A percentile compares a stretch with the other conserved stretches of the same genome.
Evolutionary conservation across 2,888 invertebrate genomes (phyloP).

Genomic region (Oscheius sp.): DNA sequence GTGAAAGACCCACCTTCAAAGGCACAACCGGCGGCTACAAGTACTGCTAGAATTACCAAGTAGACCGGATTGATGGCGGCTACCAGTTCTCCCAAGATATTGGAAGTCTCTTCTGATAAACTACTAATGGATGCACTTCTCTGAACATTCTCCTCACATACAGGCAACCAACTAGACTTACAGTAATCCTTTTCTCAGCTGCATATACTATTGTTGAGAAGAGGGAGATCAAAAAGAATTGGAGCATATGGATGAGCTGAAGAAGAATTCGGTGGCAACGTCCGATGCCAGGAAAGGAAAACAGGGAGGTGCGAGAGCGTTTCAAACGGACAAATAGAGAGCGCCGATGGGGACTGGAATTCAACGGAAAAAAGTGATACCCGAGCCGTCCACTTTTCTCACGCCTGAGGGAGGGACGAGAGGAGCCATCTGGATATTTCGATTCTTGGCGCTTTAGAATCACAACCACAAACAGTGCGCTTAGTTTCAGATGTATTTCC

Average conservation of each 20-base stretch:
- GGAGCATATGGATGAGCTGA: not conserved
- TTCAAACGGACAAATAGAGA: slow-evolving; percentile 14
- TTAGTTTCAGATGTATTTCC: too few species aligned
- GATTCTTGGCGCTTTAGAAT: too few species aligned
- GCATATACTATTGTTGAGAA: not conserved
- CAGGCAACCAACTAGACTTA: not conserved
- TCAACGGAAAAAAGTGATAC: slow-evolving; percentile 22
- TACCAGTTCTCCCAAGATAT: slow-evolving; percentile 31
- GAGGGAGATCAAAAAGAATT: not conserved
- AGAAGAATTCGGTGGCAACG: not conserved
- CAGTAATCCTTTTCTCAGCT: slow-evolving; percentile 12
- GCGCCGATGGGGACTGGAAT: slow-evolving; percentile 19
- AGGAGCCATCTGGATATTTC: too few species aligned
- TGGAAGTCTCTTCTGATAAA: slow-evolving; percentile 29
- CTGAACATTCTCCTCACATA: not conserved
- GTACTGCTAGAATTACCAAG: slow-evolving; percentile 33
- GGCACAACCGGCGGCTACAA: slow-evolving; percentile 39
- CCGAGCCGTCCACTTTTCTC: slow-evolving; percentile 28
- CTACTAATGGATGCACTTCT: slow-evolving; percentile 26
- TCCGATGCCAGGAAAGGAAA: slow-evolving; percentile 21
- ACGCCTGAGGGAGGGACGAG: slow-evolving; percentile 3
- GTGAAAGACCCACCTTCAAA: too few species aligned
- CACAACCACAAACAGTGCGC: too few species aligned
- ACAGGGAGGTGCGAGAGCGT: slow-evolving; percentile 22
- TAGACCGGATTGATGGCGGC: slow-evolving; percentile 39